Evolutionary conservation across 2,888 invertebrate species (phyloP).

Genomic region (Amiota mariae): DNA sequence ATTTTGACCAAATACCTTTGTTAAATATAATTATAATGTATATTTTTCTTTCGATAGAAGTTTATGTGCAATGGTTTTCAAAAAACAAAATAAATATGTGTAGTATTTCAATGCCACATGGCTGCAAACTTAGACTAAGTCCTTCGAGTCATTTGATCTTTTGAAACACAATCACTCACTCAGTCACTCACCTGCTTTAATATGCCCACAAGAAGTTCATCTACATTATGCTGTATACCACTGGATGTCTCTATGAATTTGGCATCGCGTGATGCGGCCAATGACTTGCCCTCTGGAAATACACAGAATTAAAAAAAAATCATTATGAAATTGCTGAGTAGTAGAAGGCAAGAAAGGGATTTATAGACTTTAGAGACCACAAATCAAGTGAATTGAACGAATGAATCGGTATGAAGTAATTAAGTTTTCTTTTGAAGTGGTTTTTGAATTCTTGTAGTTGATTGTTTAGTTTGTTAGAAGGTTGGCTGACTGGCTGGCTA

Average conservation of each 20-base stretch:
- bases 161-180: not conserved
- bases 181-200: slow-evolving; percentile 80
- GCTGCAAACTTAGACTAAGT: not conserved
- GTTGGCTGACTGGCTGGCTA: slow-evolving; percentile 10
- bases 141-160: too few species aligned
- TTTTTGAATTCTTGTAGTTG: not conserved
- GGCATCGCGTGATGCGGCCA: slow-evolving; percentile 90
- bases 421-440: slow-evolving; percentile 41
- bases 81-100: slow-evolving; percentile 44
- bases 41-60: too few species aligned
- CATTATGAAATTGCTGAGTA: not conserved
- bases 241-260: slow-evolving; percentile 97
- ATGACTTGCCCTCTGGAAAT: slow-evolving; percentile 87
- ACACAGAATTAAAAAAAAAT: slow-evolving; percentile 8
- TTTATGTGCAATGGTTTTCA: slow-evolving; percentile 38
- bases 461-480: not conserved
- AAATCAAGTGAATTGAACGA: slow-evolving; percentile 38
- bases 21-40: too few species aligned
- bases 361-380: not conserved
- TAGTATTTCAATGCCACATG: slow-evolving; percentile 47
- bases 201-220: slow-evolving; percentile 94
- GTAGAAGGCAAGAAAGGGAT: too few species aligned
- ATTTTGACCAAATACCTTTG: too few species aligned
- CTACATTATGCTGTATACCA: slow-evolving; percentile 96
- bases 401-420: slow-evolving; percentile 59